Conservation (phyloP, 2,113 vertebrate genomes). For the Meleagris gallopavo region DNA sequence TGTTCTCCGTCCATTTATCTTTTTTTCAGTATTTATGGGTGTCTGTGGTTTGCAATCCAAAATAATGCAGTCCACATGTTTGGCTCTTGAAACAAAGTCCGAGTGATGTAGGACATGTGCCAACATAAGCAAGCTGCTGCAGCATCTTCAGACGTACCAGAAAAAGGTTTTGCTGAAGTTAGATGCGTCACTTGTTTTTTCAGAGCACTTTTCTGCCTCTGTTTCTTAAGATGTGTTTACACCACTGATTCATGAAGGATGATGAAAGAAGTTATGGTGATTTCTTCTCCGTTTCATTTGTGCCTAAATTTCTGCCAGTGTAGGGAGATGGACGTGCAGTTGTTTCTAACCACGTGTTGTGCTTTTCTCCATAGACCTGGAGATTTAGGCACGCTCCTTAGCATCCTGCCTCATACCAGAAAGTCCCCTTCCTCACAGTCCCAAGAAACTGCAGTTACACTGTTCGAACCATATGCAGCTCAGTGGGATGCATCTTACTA, state of each 20-base stretch:
- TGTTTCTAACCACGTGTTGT: background rate
- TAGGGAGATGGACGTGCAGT: background rate
- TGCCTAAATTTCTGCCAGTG: background rate
- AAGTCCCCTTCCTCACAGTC: background rate
- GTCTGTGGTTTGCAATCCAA: background rate
- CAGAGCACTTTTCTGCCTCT: background rate
- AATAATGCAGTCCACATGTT: accelerated
- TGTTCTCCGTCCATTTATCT: background rate
- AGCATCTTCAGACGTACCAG: background rate
- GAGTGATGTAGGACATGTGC: background rate
- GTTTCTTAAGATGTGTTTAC: background rate
- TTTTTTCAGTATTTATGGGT: background rate
- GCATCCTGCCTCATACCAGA: background rate
- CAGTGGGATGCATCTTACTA: background rate
- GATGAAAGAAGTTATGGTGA: background rate
- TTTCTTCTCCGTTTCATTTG: background rate
- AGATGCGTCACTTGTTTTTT: background rate
- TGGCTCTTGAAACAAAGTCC: background rate
- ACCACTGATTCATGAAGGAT: background rate
- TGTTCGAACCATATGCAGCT: accelerated
- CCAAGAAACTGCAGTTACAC: background rate
- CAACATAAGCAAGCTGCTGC: background rate
- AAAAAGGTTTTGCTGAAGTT: background rate
- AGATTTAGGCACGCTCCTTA: background rate
- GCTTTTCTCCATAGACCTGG: background rate